Evolutionary conservation across 2,797 vertebrate genomes (phyloP), one percentile per base, ranked within the genome.

Genomic region (Geotrypetes seraphini): DNA sequence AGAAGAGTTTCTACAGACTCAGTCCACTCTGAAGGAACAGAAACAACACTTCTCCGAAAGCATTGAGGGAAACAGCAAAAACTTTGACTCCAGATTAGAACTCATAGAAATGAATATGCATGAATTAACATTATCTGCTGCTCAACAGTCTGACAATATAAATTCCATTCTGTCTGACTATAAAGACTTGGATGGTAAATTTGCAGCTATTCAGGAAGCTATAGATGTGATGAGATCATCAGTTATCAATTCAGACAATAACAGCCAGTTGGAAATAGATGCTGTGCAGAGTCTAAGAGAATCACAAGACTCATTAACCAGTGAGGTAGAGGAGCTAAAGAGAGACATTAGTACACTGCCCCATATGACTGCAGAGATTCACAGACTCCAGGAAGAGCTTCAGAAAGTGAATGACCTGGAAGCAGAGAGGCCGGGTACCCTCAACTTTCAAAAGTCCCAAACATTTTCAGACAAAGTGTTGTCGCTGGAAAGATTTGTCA

Each of bases 71-170:
- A 75, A 36, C 33, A 56, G 50, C 1, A 81, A 84, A 3, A 75
- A 73, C 3, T 39, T 88, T 9, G 86, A 89, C 30, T 53, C 39
- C 30, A 70, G 82, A 36, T 14, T 93, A 4, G 87, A 66, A 20
- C 35, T 53, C 0, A 45, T 84, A 5, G 91, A 94, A 55, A 83
- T 86, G 2, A 71, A 21, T 1, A 22, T 76, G 4, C 71, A 80
- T 0, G 47, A 58, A 1, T 19, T 82, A 25, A 57, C 30, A 0
- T 49, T 47, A 1, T 57, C 71, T 1, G 17, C 65, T 0, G 32
- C 56, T 5, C 79, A 69, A 20, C 67, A 87, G 20, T 36, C 16
- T 3, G 65, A 67, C 33, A 81, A 60, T 33, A 30, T 89, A 13
- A 74, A 86, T 3, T 69, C 77, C 0, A 64, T 91, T 7, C 54